Conservation (phyloP, 1,140 invertebrate genomes). For the Chironomus striatipennis region DNA sequence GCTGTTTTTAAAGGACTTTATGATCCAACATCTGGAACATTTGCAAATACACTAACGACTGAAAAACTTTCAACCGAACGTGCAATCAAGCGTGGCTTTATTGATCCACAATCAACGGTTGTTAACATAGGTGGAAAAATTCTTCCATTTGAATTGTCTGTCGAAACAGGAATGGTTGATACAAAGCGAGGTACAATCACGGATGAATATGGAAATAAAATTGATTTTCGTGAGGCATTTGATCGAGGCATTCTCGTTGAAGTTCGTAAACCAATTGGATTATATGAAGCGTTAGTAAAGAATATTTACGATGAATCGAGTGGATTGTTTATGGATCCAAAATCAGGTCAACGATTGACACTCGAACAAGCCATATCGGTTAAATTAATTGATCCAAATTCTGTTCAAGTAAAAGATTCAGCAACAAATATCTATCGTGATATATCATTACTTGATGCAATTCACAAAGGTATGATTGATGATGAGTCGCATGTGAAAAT, state of each 20-base stretch:
- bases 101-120: constrained; percentile 72
- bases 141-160: constrained; percentile 72
- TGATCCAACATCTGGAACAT: constrained; percentile 51
- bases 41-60: constrained; percentile 52
- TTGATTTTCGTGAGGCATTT: constrained; percentile 79
- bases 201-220: constrained; percentile 50
- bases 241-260: constrained; percentile 74
- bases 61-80: constrained; percentile 66
- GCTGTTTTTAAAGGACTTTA: constrained; percentile 74
- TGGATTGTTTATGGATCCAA: constrained; percentile 71
- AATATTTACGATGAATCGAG: constrained; percentile 68
- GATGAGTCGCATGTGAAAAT: constrained; percentile 39
- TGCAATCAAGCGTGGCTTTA: constrained; percentile 66
- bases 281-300: constrained; percentile 76
- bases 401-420: constrained; percentile 75
- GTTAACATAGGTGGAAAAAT: constrained; percentile 62
- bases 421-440: constrained; percentile 64
- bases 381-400: constrained; percentile 71
- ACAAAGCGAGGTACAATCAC: constrained; percentile 59
- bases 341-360: constrained; percentile 62
- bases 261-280: constrained; percentile 66
- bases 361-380: constrained; percentile 62
- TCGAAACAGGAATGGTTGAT: constrained; percentile 69
- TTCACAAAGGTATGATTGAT: constrained; percentile 64
- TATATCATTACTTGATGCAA: constrained; percentile 64